These are phyloP conservation scores for Arenaria interpres DNA, from an alignment of 2,113 vertebrate genomes.

Conservation along the genomic window DNA sequence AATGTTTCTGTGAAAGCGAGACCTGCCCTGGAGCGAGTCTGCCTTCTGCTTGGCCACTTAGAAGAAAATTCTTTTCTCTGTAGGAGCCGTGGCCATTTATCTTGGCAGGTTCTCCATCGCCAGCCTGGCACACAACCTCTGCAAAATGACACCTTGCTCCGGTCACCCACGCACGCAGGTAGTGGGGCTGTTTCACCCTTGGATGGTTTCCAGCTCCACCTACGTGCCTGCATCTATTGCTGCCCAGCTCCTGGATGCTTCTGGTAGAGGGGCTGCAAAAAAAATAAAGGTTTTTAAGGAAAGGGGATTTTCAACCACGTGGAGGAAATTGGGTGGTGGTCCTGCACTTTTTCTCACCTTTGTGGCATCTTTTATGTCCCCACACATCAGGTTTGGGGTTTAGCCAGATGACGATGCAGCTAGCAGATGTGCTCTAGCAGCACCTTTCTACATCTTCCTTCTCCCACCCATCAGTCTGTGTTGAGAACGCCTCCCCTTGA, in stretches of 20 bases:
- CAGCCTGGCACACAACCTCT: not conserved
- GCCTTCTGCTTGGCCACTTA: not conserved
- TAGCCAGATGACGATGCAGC: accelerated
- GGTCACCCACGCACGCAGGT: not conserved
- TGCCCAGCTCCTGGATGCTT: not conserved
- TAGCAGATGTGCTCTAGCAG: not conserved
- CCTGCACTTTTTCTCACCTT: not conserved
- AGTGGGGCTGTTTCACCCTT: not conserved
- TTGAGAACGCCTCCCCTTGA: not conserved
- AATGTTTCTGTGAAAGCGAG: not conserved
- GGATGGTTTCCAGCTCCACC: not conserved
- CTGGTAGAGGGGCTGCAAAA: not conserved
- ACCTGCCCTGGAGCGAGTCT: not conserved
- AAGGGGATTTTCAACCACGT: not conserved
- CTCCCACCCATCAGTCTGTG: accelerated
- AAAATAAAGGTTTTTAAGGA: not conserved
- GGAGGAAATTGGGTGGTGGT: not conserved
- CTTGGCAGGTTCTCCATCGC: conserved; percentile 9
- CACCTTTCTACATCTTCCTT: not conserved
- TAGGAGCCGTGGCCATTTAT: conserved; percentile 11
- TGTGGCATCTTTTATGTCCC: not conserved
- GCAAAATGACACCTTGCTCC: not conserved
- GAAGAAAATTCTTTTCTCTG: not conserved
- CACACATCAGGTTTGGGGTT: not conserved
- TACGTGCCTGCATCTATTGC: accelerated